Conservation (phyloP, 2,888 invertebrate species). For the Syritta pipiens region DNA sequence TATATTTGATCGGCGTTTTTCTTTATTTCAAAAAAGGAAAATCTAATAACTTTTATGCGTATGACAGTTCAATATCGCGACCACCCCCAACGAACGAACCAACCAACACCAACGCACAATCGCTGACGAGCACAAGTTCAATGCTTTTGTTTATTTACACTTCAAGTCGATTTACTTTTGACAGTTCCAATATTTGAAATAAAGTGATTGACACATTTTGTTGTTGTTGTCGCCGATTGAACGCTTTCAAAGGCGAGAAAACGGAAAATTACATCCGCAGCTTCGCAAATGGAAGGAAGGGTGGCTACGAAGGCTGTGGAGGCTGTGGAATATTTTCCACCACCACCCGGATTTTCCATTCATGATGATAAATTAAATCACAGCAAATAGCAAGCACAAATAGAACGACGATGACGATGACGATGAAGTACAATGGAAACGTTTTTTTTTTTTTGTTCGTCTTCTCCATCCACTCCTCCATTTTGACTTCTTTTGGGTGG, state of each 20-base stretch:
- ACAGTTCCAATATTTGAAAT: constrained; percentile 44
- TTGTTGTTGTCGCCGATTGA: background rate
- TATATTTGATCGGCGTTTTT: background rate
- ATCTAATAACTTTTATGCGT: constrained; percentile 2
- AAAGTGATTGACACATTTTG: constrained; percentile 53
- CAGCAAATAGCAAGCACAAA: constrained; percentile 32
- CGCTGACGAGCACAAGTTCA: too few species aligned
- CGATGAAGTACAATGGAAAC: background rate
- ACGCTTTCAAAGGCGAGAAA: background rate
- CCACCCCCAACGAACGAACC: too few species aligned
- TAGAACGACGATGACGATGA: constrained; percentile 27
- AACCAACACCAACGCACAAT: too few species aligned
- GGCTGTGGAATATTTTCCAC: background rate
- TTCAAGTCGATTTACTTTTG: constrained; percentile 59
- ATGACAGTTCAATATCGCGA: constrained; percentile 4
- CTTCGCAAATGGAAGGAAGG: background rate
- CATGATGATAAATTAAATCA: constrained; percentile 33
- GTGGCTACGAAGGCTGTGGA: background rate
- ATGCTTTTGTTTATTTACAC: constrained; percentile 52
- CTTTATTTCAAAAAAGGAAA: constrained; percentile 6
- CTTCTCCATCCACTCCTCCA: too few species aligned
- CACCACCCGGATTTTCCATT: constrained; percentile 12
- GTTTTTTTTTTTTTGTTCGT: background rate
- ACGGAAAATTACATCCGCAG: constrained; percentile 18
- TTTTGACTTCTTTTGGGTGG: constrained; percentile 10